Conservation (phyloP, 2,888 invertebrate species). For the Cartodere bifasciata region DNA sequence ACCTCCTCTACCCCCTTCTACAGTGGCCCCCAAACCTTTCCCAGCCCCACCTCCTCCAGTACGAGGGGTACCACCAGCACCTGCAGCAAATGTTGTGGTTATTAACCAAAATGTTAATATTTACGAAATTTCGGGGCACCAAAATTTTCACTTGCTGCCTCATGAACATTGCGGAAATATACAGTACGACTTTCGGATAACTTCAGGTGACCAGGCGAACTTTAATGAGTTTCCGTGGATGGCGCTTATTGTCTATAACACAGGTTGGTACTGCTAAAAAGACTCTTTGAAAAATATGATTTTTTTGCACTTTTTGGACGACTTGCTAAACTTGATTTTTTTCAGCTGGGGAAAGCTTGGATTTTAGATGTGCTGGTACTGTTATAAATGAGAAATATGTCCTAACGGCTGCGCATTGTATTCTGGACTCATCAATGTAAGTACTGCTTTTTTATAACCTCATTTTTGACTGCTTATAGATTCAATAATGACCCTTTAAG, state of each 20-base stretch:
- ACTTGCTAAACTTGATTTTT: conserved; percentile 1
- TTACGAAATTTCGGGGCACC: conserved; percentile 28
- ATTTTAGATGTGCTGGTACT: conserved; percentile 37
- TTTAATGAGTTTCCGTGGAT: conserved; percentile 65
- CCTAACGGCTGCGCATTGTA: conserved; percentile 49
- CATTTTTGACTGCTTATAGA: neutral
- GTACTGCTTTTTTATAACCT: conserved; percentile 10
- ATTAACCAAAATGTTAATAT: conserved; percentile 1
- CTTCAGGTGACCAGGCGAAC: conserved; percentile 45
- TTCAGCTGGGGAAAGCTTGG: conserved; percentile 22
- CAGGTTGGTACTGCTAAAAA: conserved; percentile 16
- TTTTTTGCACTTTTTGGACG: neutral
- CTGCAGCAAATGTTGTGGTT: neutral
- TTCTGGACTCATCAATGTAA: conserved; percentile 22
- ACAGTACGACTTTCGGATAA: conserved; percentile 40
- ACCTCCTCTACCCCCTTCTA: neutral
- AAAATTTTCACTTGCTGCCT: conserved; percentile 31
- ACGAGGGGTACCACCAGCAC: conserved; percentile 1
- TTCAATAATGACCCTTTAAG: neutral
- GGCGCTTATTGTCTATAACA: conserved; percentile 51
- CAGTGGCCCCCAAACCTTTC: conserved; percentile 7
- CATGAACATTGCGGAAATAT: conserved; percentile 44
- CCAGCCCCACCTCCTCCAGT: conserved; percentile 2
- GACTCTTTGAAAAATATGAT: conserved; percentile 1
- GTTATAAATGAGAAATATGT: conserved; percentile 38